Conservation (phyloP, 1,140 invertebrate genomes). For the Pogonognathellus flavescens region DNA sequence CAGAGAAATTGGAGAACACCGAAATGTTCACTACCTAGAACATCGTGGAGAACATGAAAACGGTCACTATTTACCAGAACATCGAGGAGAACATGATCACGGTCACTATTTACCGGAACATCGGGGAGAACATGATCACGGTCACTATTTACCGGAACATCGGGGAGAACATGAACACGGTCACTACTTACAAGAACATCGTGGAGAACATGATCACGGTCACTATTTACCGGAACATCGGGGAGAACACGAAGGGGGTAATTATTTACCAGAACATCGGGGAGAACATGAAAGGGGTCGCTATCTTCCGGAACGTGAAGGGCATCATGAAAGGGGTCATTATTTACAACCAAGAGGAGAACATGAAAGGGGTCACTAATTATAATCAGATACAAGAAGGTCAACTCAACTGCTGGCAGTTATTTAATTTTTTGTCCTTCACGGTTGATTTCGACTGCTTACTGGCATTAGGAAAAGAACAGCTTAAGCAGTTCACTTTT, state of each 20-base stretch:
- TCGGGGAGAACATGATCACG: not conserved
- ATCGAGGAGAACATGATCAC: not conserved
- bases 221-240: not conserved
- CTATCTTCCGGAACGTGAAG: not conserved
- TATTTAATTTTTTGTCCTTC: no score
- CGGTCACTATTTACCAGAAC: not conserved
- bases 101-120: not conserved
- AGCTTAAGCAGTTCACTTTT: no score
- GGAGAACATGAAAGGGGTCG: constrained; percentile 5
- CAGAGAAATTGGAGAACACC: not conserved
- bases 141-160: not conserved
- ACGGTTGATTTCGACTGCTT: no score
- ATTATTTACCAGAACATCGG: not conserved
- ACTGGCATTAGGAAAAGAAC: no score
- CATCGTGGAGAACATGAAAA: not conserved
- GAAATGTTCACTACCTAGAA: not conserved
- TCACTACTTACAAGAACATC: not conserved
- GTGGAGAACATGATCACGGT: not conserved
- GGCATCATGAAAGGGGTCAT: constrained; percentile 37
- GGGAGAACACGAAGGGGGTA: not conserved
- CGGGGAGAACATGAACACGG: not conserved
- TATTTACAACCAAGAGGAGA: not conserved
- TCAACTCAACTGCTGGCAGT: no score
- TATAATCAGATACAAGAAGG: no score
- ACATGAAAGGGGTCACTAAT: not conserved